Evolutionary conservation across 2,797 vertebrate genomes (phyloP), one percentile per base, ranked within the genome.

Genomic region (Anabacerthia variegaticeps): DNA sequence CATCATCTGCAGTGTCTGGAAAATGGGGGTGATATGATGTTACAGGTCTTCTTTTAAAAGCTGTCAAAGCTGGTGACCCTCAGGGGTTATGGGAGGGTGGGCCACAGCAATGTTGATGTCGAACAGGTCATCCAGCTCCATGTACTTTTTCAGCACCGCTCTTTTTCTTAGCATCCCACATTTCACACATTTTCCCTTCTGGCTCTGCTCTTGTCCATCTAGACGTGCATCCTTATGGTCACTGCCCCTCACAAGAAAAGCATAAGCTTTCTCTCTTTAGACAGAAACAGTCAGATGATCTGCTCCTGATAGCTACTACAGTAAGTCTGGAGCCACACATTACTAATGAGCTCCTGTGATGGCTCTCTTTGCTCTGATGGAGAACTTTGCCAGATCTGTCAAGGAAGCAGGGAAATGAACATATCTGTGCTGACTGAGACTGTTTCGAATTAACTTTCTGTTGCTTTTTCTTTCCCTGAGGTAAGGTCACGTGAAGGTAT

Each of bases 401-500:
- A 52, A 92, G 82, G 77, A 95, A 85, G 65, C 85, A 72, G 69
- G 44, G 28, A 89, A 96, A 96, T 90, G 43, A 95, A 69, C 34
- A 41, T 75, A 54, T 92, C 93, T 84, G 41, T 5, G 14, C 76
- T 91, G 69, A 86, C 69, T 51, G 88, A 92, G 88, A 80, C 65
- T 93, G 88, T 85, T 97, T 94, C 77, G 75, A 95, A 95, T 94
- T 94, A 93, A 56, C 63, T 95, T 96, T 68, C 72, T 62, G 59
- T 63, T 95, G 65, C 75, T 87, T 94, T 96, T 95, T 91, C 93
- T 94, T 93, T 95, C 88, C 80, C 85, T 7, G 18, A 88, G 93
- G 94, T 73, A 75, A 94, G 46, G 52, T 91, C 95, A 95, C 59
- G 51, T 4, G 6, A 75, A 86, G 68, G 66, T 75, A 81, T 75